A percentile compares a stretch with the other conserved stretches of the same genome.
Evolutionary conservation across 2,113 vertebrate genomes (phyloP).

Genomic region (Heptranchias perlo): DNA sequence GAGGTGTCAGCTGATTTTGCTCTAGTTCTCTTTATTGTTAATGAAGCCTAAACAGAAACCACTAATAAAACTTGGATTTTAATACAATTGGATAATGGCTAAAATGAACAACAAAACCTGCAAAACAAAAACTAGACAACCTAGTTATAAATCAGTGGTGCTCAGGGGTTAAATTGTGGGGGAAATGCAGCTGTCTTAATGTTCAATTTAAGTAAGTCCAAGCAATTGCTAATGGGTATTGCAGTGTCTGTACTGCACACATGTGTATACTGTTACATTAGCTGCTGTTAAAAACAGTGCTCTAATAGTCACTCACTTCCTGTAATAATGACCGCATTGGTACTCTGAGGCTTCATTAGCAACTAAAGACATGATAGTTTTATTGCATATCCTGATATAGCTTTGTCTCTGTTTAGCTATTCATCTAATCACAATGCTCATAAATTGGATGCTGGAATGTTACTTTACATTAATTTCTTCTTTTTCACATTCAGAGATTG

Average conservation of each 20-base stretch:
- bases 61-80: background rate
- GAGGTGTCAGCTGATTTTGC: background rate
- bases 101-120: background rate
- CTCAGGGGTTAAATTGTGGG: background rate
- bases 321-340: background rate
- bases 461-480: background rate
- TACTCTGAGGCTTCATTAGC: constrained; percentile 13
- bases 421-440: background rate
- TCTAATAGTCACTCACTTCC: constrained; percentile 21
- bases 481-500: background rate
- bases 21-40: background rate
- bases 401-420: background rate
- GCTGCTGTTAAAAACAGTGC: background rate
- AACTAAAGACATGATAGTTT: background rate
- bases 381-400: background rate
- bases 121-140: background rate
- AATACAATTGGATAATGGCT: background rate
- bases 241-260: background rate
- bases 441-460: background rate
- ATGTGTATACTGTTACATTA: background rate
- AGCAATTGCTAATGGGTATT: constrained; percentile 1
- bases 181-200: background rate
- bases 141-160: background rate
- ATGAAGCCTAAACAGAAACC: background rate
- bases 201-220: background rate